phyloP scores from a whole-genome alignment of 2,888 invertebrate genomes.

The Drosophila formosana region DNA sequence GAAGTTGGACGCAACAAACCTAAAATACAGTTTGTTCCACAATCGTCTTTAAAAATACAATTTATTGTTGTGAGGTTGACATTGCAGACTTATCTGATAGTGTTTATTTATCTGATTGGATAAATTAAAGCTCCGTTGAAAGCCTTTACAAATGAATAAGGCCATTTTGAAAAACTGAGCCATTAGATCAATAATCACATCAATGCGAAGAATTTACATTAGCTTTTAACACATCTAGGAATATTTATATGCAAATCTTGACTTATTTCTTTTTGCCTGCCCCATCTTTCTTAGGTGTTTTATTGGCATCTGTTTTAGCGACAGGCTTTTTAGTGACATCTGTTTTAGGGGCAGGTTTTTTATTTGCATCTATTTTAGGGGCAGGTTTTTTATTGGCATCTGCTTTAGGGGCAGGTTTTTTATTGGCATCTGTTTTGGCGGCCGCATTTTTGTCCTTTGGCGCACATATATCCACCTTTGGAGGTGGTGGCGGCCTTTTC shows the following conservation, averaged over 20 bases:
- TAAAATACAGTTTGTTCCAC: too few relatives aligned
- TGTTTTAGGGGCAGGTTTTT: neutral
- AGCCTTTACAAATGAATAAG: too few relatives aligned
- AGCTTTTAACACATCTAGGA: neutral
- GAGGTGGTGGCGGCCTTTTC: neutral
- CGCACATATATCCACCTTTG: neutral
- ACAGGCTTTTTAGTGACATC: neutral
- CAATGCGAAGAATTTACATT: neutral
- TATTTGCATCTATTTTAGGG: neutral
- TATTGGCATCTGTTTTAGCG: neutral
- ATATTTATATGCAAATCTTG: neutral
- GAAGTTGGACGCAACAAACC: too few relatives aligned
- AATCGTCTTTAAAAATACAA: too few relatives aligned
- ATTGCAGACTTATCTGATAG: too few relatives aligned
- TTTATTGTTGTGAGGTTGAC: too few relatives aligned
- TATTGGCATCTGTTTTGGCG: neutral
- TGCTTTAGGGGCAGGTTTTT: neutral
- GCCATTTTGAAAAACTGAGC: neutral
- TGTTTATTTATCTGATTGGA: too few relatives aligned
- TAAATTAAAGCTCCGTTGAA: too few relatives aligned
- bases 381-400: neutral
- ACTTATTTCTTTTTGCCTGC: neutral
- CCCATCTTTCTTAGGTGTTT: neutral
- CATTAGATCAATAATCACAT: neutral
- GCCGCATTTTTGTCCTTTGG: neutral